Conservation (phyloP, 1,140 invertebrate species). For the Aphidius ervi region DNA sequence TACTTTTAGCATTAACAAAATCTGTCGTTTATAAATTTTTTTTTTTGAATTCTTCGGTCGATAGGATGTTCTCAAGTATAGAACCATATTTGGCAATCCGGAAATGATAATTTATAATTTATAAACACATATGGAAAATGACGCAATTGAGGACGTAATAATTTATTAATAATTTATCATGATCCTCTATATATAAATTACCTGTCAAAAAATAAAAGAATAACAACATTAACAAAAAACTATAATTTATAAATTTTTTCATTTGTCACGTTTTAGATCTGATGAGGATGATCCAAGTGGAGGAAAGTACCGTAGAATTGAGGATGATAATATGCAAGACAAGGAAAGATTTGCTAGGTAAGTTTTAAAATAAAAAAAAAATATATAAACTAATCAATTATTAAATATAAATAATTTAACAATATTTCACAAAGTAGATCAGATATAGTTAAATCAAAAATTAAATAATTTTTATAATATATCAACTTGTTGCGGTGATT, state of each 20-base stretch:
- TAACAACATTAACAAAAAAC: background rate
- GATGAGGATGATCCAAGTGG: conserved; percentile 81
- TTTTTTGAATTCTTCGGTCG: conserved; percentile 7
- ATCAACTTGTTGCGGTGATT: background rate
- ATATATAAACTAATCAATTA: background rate
- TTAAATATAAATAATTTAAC: conserved; percentile 1
- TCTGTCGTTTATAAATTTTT: conserved; percentile 2
- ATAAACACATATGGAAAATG: background rate
- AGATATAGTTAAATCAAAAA: background rate
- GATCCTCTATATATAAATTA: too few species aligned
- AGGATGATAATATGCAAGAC: conserved; percentile 90
- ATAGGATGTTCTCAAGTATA: background rate
- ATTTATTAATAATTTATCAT: background rate
- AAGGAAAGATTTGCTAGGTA: conserved; percentile 93
- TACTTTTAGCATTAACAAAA: conserved; percentile 17
- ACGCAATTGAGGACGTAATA: background rate
- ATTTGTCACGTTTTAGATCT: conserved; percentile 57
- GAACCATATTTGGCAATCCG: conserved; percentile 4
- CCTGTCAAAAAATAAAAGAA: background rate
- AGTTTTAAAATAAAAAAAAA: conserved; percentile 26
- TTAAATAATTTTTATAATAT: background rate
- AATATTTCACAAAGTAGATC: background rate
- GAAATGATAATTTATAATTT: conserved; percentile 9
- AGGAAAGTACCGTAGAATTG: conserved; percentile 79
- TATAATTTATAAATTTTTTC: background rate